Percentiles rank a stretch among this genome's conserved stretches.
phyloP scores from a whole-genome alignment of 2,888 invertebrate genomes.

The Cactoblastis cactorum region DNA sequence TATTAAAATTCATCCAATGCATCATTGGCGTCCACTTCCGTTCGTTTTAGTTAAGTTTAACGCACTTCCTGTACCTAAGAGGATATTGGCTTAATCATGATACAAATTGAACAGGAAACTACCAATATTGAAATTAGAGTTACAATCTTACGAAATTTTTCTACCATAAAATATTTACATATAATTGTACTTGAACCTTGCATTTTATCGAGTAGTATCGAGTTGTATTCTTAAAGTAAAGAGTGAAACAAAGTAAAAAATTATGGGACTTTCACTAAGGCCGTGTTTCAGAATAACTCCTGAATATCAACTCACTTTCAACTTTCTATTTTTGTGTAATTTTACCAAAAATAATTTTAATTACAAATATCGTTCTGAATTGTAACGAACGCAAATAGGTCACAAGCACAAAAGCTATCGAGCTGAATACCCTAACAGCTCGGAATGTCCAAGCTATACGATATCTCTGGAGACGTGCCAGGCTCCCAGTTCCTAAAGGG shows the following conservation, averaged over 20 bases:
- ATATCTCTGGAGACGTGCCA: conserved; percentile 7
- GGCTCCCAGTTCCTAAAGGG: conserved; percentile 1
- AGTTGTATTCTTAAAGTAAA: too few relatives aligned
- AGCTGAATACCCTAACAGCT: background rate
- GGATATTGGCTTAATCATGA: background rate
- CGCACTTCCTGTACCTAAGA: background rate
- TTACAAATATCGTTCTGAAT: background rate
- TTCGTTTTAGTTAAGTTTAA: background rate
- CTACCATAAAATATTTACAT: too few relatives aligned
- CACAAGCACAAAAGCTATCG: background rate
- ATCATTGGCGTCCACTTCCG: background rate
- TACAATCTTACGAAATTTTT: too few relatives aligned
- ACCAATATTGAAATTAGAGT: background rate
- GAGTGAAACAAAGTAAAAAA: too few relatives aligned
- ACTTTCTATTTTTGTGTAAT: too few relatives aligned
- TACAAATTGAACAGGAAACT: background rate
- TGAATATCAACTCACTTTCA: too few relatives aligned
- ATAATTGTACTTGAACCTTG: too few relatives aligned
- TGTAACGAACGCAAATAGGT: background rate
- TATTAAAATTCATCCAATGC: background rate
- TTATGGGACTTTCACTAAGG: too few relatives aligned
- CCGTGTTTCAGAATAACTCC: too few relatives aligned
- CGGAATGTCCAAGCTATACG: background rate
- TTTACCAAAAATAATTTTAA: too few relatives aligned
- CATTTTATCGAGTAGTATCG: too few relatives aligned